Percentiles rank a stretch among this genome's conserved stretches.
phyloP scores from a whole-genome alignment of 2,888 invertebrate species.

The Drosophila meridiana region DNA sequence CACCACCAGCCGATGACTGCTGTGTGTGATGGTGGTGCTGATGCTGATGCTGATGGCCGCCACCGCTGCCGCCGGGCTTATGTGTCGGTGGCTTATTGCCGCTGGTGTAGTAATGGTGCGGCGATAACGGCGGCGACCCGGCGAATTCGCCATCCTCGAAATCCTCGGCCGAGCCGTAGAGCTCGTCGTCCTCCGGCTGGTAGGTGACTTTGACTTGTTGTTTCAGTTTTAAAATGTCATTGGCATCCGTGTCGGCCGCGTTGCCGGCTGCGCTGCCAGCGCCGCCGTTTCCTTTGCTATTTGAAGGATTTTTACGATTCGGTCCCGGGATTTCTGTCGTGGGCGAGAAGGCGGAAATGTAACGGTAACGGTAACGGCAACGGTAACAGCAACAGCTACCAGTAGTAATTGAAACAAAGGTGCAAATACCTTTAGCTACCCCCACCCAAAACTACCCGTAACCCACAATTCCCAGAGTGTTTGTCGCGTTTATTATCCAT shows the following conservation, averaged over 20 bases:
- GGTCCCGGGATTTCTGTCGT: conserved; percentile 91
- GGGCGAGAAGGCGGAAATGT: conserved; percentile 54
- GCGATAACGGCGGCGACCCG: conserved; percentile 81
- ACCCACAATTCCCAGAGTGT: background rate
- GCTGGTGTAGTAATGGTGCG: conserved; percentile 82
- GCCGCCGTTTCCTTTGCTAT: conserved; percentile 76
- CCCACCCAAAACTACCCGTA: background rate
- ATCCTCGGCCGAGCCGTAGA: conserved; percentile 90
- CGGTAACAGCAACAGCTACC: conserved; percentile 18
- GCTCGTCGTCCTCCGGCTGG: conserved; percentile 88
- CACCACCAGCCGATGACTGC: conserved; percentile 43
- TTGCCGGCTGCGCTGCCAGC: conserved; percentile 39
- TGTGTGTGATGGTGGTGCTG: conserved; percentile 66
- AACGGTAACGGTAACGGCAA: conserved; percentile 34
- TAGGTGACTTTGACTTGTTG: conserved; percentile 85
- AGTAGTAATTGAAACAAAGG: conserved; percentile 77
- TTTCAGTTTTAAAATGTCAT: conserved; percentile 85
- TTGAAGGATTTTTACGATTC: conserved; percentile 87
- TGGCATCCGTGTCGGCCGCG: conserved; percentile 82
- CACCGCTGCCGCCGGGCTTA: conserved; percentile 69
- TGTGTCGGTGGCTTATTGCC: conserved; percentile 83
- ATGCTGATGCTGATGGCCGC: conserved; percentile 42
- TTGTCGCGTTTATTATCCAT: conserved; percentile 51
- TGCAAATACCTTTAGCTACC: conserved; percentile 35
- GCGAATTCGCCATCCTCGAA: conserved; percentile 87